These are phyloP conservation scores for Chaetoderma sp. DNA, from an alignment of 2,888 invertebrate genomes.

Conservation along the genomic window DNA sequence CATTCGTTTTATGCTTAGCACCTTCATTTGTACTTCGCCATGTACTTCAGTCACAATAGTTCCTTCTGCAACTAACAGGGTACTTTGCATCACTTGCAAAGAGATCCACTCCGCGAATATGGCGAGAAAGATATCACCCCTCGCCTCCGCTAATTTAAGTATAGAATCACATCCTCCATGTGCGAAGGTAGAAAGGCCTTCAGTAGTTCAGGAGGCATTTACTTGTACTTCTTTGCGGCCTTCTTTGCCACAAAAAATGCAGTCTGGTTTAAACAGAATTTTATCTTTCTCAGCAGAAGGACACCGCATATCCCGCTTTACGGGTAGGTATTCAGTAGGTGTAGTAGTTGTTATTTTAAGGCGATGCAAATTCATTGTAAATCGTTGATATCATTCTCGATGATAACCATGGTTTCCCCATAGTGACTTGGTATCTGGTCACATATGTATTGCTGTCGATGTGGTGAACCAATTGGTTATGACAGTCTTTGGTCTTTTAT, in stretches of 20 bases:
- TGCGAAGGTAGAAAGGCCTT: neutral
- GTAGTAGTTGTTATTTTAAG: too few relatives aligned
- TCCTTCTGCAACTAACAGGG: neutral
- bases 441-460: neutral
- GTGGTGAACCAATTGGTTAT: neutral
- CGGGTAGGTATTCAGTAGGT: neutral
- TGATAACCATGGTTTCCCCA: neutral
- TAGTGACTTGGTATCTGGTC: neutral
- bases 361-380: neutral
- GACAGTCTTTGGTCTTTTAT: neutral
- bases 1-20: neutral
- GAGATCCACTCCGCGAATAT: neutral
- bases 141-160: neutral
- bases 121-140: neutral
- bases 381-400: neutral
- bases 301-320: neutral
- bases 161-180: neutral
- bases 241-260: neutral
- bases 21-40: neutral
- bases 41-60: neutral
- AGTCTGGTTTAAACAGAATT: neutral
- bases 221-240: neutral
- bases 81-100: conserved; percentile 7
- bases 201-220: neutral
- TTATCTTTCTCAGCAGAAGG: neutral